These are phyloP conservation scores for Xylocampa areola DNA, from an alignment of 2,888 invertebrate species.

Conservation along the genomic window DNA sequence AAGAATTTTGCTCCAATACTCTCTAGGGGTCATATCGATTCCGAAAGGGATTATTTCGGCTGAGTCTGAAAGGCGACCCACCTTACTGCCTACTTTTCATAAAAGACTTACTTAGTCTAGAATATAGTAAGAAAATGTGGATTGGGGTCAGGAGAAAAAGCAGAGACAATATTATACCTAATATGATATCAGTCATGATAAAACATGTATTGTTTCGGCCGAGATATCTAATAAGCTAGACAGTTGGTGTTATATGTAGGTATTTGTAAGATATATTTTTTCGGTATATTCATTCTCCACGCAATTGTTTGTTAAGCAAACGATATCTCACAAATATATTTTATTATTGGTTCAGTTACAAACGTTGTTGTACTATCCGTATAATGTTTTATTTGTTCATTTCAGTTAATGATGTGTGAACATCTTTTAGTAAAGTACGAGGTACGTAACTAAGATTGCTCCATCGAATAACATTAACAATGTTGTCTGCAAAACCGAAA, in stretches of 20 bases:
- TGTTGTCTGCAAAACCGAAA: not conserved
- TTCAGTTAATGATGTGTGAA: too few relatives aligned
- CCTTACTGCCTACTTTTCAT: conserved; percentile 23
- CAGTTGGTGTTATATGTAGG: conserved; percentile 4
- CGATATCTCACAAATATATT: conserved; percentile 11
- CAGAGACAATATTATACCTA: conserved; percentile 27
- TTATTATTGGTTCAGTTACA: conserved; percentile 20
- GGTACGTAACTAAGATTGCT: too few relatives aligned
- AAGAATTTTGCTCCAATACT: conserved; percentile 37
- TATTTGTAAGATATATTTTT: not conserved
- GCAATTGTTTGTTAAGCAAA: conserved; percentile 4
- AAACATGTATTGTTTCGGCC: conserved; percentile 23
- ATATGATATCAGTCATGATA: conserved; percentile 41
- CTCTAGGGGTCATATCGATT: conserved; percentile 38
- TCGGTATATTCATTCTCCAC: conserved; percentile 11
- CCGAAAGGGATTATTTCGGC: conserved; percentile 33
- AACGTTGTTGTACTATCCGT: not conserved
- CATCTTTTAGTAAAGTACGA: too few relatives aligned
- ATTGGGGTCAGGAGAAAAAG: conserved; percentile 15
- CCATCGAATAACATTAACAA: too few relatives aligned
- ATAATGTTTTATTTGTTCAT: conserved; percentile 9
- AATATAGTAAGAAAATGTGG: conserved; percentile 22
- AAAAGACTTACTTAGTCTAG: conserved; percentile 16
- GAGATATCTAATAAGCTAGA: conserved; percentile 38
- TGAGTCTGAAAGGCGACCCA: conserved; percentile 15